phyloP scores from a whole-genome alignment of 2,797 vertebrate genomes.

The Aulostomus chinensis region DNA sequence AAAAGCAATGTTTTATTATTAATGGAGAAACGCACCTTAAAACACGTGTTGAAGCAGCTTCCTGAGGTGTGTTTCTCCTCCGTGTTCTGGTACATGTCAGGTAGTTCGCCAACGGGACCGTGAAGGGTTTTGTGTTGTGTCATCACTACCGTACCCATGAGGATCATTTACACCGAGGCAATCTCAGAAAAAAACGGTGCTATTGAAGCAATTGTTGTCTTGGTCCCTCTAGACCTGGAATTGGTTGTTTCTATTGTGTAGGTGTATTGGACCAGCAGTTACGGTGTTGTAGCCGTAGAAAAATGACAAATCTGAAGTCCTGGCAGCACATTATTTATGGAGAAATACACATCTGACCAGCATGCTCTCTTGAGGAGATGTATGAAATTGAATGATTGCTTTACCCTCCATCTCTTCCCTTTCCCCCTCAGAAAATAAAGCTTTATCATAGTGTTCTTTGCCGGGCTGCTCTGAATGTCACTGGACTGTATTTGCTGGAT shows the following conservation, averaged over 20 bases:
- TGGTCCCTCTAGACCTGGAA: too few relatives aligned
- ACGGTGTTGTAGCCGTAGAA: neutral
- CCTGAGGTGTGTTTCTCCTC: neutral
- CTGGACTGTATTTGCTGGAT: neutral
- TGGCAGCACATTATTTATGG: constrained; percentile 11
- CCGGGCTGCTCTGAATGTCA: neutral
- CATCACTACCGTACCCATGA: neutral
- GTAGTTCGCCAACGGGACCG: neutral
- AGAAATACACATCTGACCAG: constrained; percentile 20
- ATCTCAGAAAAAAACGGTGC: too few relatives aligned
- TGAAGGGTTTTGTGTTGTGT: neutral
- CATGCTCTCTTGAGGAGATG: constrained; percentile 16
- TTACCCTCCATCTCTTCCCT: too few relatives aligned
- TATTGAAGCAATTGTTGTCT: too few relatives aligned
- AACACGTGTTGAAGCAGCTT: neutral
- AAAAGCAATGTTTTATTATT: neutral
- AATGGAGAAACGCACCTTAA: neutral
- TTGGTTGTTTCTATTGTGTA: neutral
- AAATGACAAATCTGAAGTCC: neutral
- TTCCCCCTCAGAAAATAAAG: too few relatives aligned
- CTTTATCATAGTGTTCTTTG: neutral
- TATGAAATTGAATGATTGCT: constrained; percentile 26
- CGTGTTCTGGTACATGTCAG: neutral
- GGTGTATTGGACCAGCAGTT: constrained; percentile 5
- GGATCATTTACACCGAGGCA: neutral